Conservation (phyloP, 2,888 invertebrate species). For the Rugalucina vietnamica region DNA sequence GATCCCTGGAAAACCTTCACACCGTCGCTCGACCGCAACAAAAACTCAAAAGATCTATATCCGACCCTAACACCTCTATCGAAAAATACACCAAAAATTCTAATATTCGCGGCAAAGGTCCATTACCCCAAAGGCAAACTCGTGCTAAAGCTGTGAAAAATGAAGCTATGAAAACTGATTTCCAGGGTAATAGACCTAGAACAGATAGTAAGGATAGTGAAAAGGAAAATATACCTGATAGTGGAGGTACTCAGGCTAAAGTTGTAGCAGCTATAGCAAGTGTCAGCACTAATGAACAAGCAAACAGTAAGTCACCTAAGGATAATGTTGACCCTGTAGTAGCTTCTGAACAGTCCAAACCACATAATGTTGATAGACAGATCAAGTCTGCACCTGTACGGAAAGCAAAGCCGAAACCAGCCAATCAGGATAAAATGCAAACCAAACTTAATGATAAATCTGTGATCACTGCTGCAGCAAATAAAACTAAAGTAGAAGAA, state of each 20-base stretch:
- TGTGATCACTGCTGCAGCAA: background rate
- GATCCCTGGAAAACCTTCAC: constrained; percentile 74
- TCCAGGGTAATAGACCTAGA: constrained; percentile 44
- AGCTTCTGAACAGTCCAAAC: constrained; percentile 9
- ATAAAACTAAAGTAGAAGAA: constrained; percentile 6
- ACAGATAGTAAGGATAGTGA: constrained; percentile 77
- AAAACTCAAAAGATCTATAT: constrained; percentile 71
- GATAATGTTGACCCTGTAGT: constrained; percentile 9
- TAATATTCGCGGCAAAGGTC: constrained; percentile 13
- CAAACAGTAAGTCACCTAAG: background rate
- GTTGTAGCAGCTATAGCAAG: background rate
- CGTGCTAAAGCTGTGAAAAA: background rate
- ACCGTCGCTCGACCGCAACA: constrained; percentile 56
- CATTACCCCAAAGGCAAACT: background rate
- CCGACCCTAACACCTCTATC: constrained; percentile 69
- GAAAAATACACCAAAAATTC: constrained; percentile 28
- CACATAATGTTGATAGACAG: background rate
- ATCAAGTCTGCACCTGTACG: background rate
- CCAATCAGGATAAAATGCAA: background rate
- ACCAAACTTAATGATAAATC: constrained; percentile 9
- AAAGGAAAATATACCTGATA: constrained; percentile 77
- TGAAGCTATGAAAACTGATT: background rate
- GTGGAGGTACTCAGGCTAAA: background rate
- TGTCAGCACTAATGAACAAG: background rate
- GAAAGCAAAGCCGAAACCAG: background rate